Evolutionary conservation across 2,113 vertebrate genomes (phyloP), one percentile per base, ranked within the genome.

Genomic region (Microcebus jonahi): DNA sequence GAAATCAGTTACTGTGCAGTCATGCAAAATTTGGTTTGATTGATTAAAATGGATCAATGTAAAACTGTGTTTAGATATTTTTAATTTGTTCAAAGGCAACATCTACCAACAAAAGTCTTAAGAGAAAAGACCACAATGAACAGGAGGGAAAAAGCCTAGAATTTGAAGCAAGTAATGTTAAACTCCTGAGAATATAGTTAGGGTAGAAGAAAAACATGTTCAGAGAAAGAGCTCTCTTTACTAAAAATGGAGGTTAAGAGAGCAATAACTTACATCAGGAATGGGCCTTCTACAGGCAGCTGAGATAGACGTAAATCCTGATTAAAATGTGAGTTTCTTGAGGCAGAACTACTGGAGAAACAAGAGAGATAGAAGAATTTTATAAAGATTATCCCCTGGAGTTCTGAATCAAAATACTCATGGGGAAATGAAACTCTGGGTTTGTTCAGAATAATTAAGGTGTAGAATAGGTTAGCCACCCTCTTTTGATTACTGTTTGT

Each of bases 41-140:
- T 82, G 45, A n/a, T 92, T 95, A 59, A 67, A 92, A 70, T 71
- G 55, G 76, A 79, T 92, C 85, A 36, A 15, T 45, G 18, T 71
- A 90, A 90, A 82, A 67, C 27, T 29, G 23, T 80, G 13, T 68
- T 87, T 39, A 77, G 70, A 81, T 68, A 55, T 23, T 81, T 91
- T 79, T 39, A 55, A 27, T 85, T 92, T 79, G 61, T 59, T 84
- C 17, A 1, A 82, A 86, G 80, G 8, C 34, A 79, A 21, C 45
- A 65, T n/a, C 67, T 53, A 50, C 34, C 23, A 92, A 68, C 8
- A 75, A 79, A 87, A 61, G 21, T 70, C 7, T 65, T 73, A 36
- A 95, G 55, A 73, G 15, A 82, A 71, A 59, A 65, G 55, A 68
- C 9, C 18, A 23, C 48, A 70, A 77, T 67, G 59, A 88, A 53